phyloP scores from a whole-genome alignment of 2,888 invertebrate species.

The Pterobdella sp. region DNA sequence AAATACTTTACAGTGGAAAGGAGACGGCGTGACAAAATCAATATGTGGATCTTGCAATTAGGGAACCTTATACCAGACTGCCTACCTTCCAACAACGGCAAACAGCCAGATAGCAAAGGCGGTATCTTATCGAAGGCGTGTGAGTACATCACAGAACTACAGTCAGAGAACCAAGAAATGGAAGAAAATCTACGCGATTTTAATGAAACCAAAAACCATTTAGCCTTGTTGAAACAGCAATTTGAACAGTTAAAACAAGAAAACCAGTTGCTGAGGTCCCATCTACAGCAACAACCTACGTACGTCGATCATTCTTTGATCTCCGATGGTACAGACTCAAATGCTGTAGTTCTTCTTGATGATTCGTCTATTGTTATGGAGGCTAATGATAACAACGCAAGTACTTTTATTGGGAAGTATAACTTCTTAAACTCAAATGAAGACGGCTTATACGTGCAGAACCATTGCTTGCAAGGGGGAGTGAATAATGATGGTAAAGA shows the following conservation, averaged over 20 bases:
- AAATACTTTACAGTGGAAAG: constrained; percentile 23
- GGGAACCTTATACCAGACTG: constrained; percentile 28
- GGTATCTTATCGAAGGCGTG: constrained; percentile 30
- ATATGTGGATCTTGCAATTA: constrained; percentile 26
- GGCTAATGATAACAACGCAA: background rate
- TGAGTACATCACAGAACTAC: constrained; percentile 28
- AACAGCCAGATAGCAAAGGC: constrained; percentile 26
- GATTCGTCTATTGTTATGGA: constrained; percentile 2
- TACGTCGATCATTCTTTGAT: background rate
- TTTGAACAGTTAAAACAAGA: constrained; percentile 28
- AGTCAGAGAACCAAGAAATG: constrained; percentile 27
- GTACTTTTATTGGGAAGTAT: background rate
- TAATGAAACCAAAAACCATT: constrained; percentile 16
- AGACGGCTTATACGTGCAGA: no score
- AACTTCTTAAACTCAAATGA: background rate
- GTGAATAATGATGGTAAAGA: no score
- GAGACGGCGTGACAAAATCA: constrained; percentile 29
- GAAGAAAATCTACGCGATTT: constrained; percentile 24
- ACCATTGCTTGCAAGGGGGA: no score
- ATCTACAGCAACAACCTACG: constrained; percentile 23
- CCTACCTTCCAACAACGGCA: background rate
- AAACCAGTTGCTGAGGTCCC: constrained; percentile 24
- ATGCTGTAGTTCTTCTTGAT: background rate
- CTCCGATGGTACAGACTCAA: background rate
- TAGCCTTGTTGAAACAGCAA: constrained; percentile 19